A percentile compares a stretch with the other conserved stretches of the same genome.
These are phyloP conservation scores for Helicorthomorpha holstii DNA, from an alignment of 1,140 invertebrate genomes.

Conservation along the genomic window DNA sequence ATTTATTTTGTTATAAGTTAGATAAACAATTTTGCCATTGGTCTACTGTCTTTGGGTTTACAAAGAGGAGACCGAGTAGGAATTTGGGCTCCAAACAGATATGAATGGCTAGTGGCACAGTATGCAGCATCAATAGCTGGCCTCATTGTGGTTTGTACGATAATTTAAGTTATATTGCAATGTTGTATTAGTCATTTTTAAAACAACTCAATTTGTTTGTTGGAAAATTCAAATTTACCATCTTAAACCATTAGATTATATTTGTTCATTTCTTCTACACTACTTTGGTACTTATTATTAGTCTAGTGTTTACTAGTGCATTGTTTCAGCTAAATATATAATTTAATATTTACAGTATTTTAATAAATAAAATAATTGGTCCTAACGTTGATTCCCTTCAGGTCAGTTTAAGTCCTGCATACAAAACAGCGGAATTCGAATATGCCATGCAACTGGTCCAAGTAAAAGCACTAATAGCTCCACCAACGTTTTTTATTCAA, in stretches of 20 bases:
- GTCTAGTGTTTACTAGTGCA: too few relatives aligned
- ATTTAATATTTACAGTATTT: too few relatives aligned
- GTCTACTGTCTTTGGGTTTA: background rate
- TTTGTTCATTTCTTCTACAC: too few relatives aligned
- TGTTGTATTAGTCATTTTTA: too few relatives aligned
- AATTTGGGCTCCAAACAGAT: conserved; percentile 1
- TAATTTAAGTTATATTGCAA: too few relatives aligned
- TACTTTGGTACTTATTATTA: too few relatives aligned
- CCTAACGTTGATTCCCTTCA: too few relatives aligned
- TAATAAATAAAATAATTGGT: too few relatives aligned
- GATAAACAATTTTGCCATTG: background rate
- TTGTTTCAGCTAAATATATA: too few relatives aligned
- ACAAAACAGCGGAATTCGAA: background rate
- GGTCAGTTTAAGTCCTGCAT: background rate
- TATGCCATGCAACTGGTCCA: conserved; percentile 1
- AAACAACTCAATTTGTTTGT: too few relatives aligned
- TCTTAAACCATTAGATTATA: too few relatives aligned
- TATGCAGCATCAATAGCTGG: background rate
- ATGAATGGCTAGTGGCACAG: conserved; percentile 1
- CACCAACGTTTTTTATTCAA: background rate
- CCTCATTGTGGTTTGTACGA: background rate
- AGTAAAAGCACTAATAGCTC: background rate
- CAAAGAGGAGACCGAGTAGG: background rate
- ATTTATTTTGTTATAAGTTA: conserved; percentile 32
- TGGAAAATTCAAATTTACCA: too few relatives aligned